phyloP scores from a whole-genome alignment of 1,140 invertebrate genomes.

The Trissolcus basalis region DNA sequence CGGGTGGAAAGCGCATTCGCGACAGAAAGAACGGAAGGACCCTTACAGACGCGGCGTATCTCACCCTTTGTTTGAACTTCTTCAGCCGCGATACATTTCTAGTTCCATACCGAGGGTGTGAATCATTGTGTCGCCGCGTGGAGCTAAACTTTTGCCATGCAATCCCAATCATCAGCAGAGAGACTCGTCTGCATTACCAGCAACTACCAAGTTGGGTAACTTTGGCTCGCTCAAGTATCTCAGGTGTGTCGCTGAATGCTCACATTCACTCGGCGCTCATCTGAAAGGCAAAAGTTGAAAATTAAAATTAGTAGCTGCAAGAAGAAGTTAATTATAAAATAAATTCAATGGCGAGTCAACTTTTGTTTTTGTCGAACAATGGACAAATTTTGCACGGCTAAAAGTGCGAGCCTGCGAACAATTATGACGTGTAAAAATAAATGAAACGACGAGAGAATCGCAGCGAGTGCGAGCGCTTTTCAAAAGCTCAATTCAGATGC shows the following conservation, averaged over 20 bases:
- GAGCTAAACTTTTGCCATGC: constrained; percentile 56
- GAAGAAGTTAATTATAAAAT: no score
- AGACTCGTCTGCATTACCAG: constrained; percentile 42
- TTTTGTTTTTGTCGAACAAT: no score
- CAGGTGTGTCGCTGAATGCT: neutral
- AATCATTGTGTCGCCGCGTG: constrained; percentile 66
- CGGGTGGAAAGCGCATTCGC: constrained; percentile 53
- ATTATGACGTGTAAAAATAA: constrained; percentile 12
- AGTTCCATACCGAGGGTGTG: constrained; percentile 69
- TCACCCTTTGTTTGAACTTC: constrained; percentile 72
- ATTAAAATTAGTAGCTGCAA: no score
- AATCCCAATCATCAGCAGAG: constrained; percentile 48
- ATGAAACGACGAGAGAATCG: constrained; percentile 1
- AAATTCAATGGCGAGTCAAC: no score
- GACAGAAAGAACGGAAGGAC: constrained; percentile 60
- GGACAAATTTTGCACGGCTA: no score
- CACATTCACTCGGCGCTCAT: neutral
- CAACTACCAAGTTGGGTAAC: constrained; percentile 17
- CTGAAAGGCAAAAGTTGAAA: neutral
- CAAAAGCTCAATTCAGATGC: constrained; percentile 29
- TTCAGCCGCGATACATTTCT: constrained; percentile 72
- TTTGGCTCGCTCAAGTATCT: neutral
- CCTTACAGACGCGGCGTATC: constrained; percentile 57
- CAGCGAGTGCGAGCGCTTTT: neutral
- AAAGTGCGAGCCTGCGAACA: no score